Base-by-base conservation (phyloP, 2,888 invertebrate species). In the Crematogaster levior region DNA sequence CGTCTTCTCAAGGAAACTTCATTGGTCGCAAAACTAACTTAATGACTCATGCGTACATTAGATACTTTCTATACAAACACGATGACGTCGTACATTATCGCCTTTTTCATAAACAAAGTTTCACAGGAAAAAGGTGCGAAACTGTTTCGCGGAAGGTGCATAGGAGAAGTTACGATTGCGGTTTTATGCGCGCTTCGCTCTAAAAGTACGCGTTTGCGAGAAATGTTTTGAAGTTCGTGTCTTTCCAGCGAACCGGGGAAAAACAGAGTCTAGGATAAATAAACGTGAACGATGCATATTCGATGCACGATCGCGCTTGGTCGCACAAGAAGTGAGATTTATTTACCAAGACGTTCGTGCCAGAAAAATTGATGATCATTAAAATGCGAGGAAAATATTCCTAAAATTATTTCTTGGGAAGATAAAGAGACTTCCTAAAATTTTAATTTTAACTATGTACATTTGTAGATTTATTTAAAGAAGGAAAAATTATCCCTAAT, bases 241-340 rank as follows among this genome's bases (percentile, higher is more conserved):
- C 80, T 79, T 79, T 68, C 27, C 63, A n/a, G 9, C 34, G 79
- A 61, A 83, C 40, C 48, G 80, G 70, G 80, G 79, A 70, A 72
- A 81, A 83, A 73, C 60, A 48, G 43, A 18, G 56, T 68, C 5
- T 51, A 79, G 34, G n/a, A 68, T 40, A 79, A 79, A 68, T 43
- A 79, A 79, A 79, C 56, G 21, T 30, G 34, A 30, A 63, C 66
- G 40, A 43, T 43, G 77, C 56, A 56, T 77, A 56, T 37, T 77
- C 66, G 30, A 40, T 66, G 53, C 68, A 53, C n/a, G 51, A 65
- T 77, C 30, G 12, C 66, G 51, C 56, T 48, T 30, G 43, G 37
- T 73, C 21, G 73, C n/a, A n/a, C 73, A 43, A 4, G 53, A 77
- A 34, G 27, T 4, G 53, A 56, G 5, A 82, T 51, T 51, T 68